Evolutionary conservation across 2,888 invertebrate species (phyloP).

Genomic region (Caenorhabditis uteleia): DNA sequence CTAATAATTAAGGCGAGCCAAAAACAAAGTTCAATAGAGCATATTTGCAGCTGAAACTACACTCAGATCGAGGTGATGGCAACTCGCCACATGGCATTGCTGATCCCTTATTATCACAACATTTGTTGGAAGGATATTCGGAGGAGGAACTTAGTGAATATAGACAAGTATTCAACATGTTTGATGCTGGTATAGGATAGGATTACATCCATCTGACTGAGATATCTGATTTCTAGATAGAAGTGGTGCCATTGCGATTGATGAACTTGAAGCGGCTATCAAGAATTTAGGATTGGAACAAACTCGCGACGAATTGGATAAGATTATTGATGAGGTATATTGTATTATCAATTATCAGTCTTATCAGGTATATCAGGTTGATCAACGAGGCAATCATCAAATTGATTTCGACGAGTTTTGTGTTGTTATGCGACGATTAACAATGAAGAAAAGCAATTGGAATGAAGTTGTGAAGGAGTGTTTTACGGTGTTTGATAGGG

Average conservation of each 20-base stretch:
- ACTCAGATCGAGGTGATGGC: slow-evolving; percentile 55
- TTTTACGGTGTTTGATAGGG: slow-evolving; percentile 67
- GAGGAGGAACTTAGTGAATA: slow-evolving; percentile 66
- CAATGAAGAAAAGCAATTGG: slow-evolving; percentile 66
- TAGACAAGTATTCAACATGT: slow-evolving; percentile 68
- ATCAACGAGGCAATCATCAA: slow-evolving; percentile 68
- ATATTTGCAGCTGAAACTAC: slow-evolving; percentile 52
- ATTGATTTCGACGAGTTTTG: slow-evolving; percentile 68
- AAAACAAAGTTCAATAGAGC: background rate
- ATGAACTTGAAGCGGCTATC: slow-evolving; percentile 65
- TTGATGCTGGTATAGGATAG: slow-evolving; percentile 58
- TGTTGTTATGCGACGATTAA: slow-evolving; percentile 58
- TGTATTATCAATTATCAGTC: background rate
- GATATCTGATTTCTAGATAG: slow-evolving; percentile 38
- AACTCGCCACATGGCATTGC: slow-evolving; percentile 28
- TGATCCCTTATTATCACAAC: slow-evolving; percentile 40
- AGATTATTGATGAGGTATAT: slow-evolving; percentile 63
- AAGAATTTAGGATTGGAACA: slow-evolving; percentile 65
- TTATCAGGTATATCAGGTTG: slow-evolving; percentile 40
- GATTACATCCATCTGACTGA: slow-evolving; percentile 9
- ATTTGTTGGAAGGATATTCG: slow-evolving; percentile 54
- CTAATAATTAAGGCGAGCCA: background rate
- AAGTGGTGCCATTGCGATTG: slow-evolving; percentile 54
- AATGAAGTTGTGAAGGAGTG: slow-evolving; percentile 67
- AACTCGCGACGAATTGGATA: slow-evolving; percentile 63